A percentile compares a stretch with the other conserved stretches of the same genome.
phyloP scores from a whole-genome alignment of 2,888 invertebrate species.

The Mythimna ferrago region DNA sequence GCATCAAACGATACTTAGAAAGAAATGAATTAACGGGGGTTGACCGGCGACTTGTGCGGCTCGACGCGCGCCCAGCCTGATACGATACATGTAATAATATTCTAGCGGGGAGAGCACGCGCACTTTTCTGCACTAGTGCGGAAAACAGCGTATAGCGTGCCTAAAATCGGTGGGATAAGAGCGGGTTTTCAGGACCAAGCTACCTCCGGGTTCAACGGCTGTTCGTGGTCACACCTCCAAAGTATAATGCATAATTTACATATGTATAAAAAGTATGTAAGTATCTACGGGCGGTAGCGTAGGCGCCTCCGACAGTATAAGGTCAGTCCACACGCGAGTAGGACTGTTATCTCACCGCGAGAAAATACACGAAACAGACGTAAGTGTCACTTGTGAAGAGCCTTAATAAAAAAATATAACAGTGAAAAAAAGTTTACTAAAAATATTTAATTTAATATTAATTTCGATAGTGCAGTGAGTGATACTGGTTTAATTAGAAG shows the following conservation, averaged over 20 bases:
- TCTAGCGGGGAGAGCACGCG: no score
- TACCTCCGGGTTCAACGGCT: slow-evolving; percentile 46
- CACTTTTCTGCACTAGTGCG: no score
- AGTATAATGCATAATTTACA: slow-evolving; percentile 24
- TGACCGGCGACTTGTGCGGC: no score
- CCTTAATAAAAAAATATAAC: slow-evolving; percentile 18
- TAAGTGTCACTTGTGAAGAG: slow-evolving; percentile 70
- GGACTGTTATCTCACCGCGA: slow-evolving; percentile 80
- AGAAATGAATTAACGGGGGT: no score
- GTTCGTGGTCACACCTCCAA: slow-evolving; percentile 7
- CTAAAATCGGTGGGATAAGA: no score
- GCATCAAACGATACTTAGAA: no score
- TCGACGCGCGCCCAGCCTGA: no score
- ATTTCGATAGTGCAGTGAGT: slow-evolving; percentile 58
- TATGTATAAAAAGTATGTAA: slow-evolving; percentile 50
- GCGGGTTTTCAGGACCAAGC: background rate
- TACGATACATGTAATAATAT: no score
- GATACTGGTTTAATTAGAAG: slow-evolving; percentile 19
- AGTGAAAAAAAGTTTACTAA: slow-evolving; percentile 37
- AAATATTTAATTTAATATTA: slow-evolving; percentile 6
- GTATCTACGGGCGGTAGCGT: slow-evolving; percentile 71
- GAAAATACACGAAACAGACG: slow-evolving; percentile 80
- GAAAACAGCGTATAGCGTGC: no score
- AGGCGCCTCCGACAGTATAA: slow-evolving; percentile 83
- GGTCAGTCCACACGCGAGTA: slow-evolving; percentile 71